Evolutionary conservation across 2,113 vertebrate species (phyloP).

Genomic region (Mugil cephalus): DNA sequence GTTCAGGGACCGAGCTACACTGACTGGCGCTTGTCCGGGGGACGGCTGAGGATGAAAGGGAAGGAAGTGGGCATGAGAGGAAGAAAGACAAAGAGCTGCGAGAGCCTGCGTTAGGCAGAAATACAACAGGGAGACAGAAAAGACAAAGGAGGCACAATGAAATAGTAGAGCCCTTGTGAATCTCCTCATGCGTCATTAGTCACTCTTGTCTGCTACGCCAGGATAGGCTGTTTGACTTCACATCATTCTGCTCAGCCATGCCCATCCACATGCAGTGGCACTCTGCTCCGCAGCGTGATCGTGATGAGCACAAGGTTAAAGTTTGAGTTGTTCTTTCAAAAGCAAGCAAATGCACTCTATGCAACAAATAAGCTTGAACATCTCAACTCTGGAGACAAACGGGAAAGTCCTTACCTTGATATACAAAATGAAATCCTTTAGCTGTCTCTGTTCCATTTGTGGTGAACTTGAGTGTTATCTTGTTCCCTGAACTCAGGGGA

Average conservation of each 20-base stretch:
- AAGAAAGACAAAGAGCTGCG: constrained; percentile 37
- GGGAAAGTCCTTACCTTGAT: constrained; percentile 90
- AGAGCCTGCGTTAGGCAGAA: constrained; percentile 27
- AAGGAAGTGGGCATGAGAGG: constrained; percentile 39
- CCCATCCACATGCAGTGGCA: constrained; percentile 24
- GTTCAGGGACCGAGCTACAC: constrained; percentile 97
- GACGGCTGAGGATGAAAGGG: constrained; percentile 86
- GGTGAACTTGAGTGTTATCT: constrained; percentile 94
- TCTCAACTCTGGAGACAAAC: not conserved
- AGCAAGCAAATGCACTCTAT: constrained; percentile 23
- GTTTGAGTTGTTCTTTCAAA: too few relatives aligned
- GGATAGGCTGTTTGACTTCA: constrained; percentile 53
- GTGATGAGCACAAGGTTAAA: constrained; percentile 28
- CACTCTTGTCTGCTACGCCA: constrained; percentile 57
- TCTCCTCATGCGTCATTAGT: constrained; percentile 60
- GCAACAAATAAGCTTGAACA: constrained; percentile 9
- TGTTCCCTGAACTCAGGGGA: constrained; percentile 96
- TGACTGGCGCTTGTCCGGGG: constrained; percentile 97
- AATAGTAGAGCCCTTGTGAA: constrained; percentile 54
- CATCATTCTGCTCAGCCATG: constrained; percentile 42
- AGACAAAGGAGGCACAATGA: constrained; percentile 58
- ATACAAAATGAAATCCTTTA: constrained; percentile 99
- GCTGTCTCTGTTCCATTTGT: constrained; percentile 93
- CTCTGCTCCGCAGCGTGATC: constrained; percentile 35
- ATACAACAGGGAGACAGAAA: constrained; percentile 41